Percentiles rank a stretch among this genome's conserved stretches.
These are phyloP conservation scores for Subanguina moxae DNA, from an alignment of 1,140 invertebrate species.

Conservation along the genomic window DNA sequence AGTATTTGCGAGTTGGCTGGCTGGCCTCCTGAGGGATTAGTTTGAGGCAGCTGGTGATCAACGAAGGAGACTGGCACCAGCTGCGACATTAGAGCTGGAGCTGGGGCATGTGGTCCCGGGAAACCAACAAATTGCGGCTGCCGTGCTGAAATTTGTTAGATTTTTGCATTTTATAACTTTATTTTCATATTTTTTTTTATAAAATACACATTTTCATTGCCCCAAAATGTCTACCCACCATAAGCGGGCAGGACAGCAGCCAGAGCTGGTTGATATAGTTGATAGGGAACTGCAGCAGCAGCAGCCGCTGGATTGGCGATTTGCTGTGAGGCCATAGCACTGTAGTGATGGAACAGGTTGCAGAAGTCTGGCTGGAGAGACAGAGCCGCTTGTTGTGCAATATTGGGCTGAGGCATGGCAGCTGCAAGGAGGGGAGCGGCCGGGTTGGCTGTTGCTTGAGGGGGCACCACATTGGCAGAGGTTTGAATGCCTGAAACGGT, in stretches of 20 bases:
- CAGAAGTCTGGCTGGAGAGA: conserved; percentile 26
- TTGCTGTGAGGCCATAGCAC: conserved; percentile 24
- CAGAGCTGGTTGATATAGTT: conserved; percentile 39
- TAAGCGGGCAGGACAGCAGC: conserved; percentile 41
- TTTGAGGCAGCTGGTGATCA: conserved; percentile 24
- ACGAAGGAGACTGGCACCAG: conserved; percentile 48
- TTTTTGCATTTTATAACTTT: too few species aligned
- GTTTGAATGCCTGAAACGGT: background rate
- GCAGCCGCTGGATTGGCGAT: conserved; percentile 8
- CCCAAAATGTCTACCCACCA: conserved; percentile 24
- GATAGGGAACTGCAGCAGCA: conserved; percentile 24
- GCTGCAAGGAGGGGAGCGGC: conserved; percentile 31
- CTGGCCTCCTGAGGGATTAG: background rate
- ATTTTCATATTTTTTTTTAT: conserved; percentile 13
- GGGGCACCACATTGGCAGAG: conserved; percentile 1
- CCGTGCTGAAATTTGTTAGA: conserved; percentile 27
- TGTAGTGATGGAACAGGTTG: conserved; percentile 51
- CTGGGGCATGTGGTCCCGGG: conserved; percentile 25
- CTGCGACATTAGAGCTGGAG: conserved; percentile 35
- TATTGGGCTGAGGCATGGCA: conserved; percentile 28
- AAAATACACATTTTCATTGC: conserved; percentile 25
- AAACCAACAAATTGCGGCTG: conserved; percentile 46
- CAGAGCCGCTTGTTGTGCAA: conserved; percentile 21
- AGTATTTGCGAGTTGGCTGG: conserved; percentile 7
- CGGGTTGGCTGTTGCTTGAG: conserved; percentile 19